Evolutionary conservation across 2,113 vertebrate species (phyloP).

Genomic region (Ochotona princeps): DNA sequence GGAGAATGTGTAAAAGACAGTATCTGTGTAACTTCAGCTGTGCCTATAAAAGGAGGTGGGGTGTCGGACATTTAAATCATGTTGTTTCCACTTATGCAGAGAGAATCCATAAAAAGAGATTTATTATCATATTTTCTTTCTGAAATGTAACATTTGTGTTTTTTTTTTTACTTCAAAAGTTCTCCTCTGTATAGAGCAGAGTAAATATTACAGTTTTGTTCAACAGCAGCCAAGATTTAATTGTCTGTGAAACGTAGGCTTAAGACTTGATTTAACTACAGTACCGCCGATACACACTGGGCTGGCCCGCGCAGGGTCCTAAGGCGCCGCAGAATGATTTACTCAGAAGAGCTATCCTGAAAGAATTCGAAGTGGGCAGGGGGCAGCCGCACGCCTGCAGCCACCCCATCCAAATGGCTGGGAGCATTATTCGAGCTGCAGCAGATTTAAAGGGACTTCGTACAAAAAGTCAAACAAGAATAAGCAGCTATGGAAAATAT

Average conservation of each 20-base stretch:
- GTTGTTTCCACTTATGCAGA: constrained; percentile 73
- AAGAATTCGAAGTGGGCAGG: not conserved
- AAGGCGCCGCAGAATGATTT: not conserved
- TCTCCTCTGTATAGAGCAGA: constrained; percentile 72
- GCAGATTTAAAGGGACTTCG: constrained; percentile 77
- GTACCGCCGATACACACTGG: not conserved
- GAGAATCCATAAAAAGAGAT: constrained; percentile 85
- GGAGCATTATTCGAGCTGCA: constrained; percentile 73
- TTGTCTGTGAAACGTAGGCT: constrained; percentile 80
- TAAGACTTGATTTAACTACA: constrained; percentile 70
- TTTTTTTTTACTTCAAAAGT: constrained; percentile 79
- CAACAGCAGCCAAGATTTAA: constrained; percentile 76
- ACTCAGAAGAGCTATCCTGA: not conserved
- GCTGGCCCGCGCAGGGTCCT: not conserved
- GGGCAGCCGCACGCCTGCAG: not conserved
- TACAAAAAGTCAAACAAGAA: constrained; percentile 70
- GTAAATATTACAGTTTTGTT: constrained; percentile 82
- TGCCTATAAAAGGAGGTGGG: constrained; percentile 30
- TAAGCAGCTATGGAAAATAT: constrained; percentile 79
- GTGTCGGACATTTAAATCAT: constrained; percentile 61
- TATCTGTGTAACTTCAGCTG: constrained; percentile 45
- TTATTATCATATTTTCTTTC: constrained; percentile 84
- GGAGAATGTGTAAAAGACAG: not conserved
- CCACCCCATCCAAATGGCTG: not conserved
- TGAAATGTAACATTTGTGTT: constrained; percentile 74